Evolutionary conservation across 2,797 vertebrate species (phyloP).

Genomic region (Allobates femoralis): DNA sequence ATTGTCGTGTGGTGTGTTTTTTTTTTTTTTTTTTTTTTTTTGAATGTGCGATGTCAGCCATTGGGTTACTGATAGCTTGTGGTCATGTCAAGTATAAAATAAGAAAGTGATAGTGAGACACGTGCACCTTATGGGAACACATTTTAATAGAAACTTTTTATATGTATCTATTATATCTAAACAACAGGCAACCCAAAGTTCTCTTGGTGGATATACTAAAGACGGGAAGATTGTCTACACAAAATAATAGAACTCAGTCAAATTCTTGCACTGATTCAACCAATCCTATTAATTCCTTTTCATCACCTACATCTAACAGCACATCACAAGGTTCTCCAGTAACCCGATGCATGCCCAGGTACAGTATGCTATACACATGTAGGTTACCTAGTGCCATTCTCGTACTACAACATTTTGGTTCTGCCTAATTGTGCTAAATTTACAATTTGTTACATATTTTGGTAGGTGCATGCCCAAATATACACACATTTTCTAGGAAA

Average conservation of each 20-base stretch:
- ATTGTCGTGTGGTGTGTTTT: too few species aligned
- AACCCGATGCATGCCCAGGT: constrained; percentile 77
- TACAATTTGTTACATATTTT: too few species aligned
- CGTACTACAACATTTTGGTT: neutral
- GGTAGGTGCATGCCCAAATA: too few species aligned
- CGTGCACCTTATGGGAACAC: neutral
- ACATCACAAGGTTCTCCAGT: constrained; percentile 74
- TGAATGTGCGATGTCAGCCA: neutral
- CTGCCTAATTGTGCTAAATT: too few species aligned
- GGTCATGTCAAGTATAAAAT: neutral
- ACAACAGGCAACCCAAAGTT: constrained; percentile 82
- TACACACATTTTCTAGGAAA: too few species aligned
- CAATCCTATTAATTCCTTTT: constrained; percentile 73
- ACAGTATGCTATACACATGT: constrained; percentile 67
- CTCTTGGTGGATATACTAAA: constrained; percentile 79
- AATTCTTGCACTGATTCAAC: constrained; percentile 75
- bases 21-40: too few species aligned
- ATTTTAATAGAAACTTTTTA: neutral
- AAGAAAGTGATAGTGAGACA: neutral
- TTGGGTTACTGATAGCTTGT: neutral
- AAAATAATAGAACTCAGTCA: constrained; percentile 71
- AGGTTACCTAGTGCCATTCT: neutral
- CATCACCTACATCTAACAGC: constrained; percentile 74
- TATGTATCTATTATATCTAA: constrained; percentile 72
- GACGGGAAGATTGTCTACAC: constrained; percentile 79